These are phyloP conservation scores for Hydriomena furcata DNA, from an alignment of 2,888 invertebrate species.

Conservation along the genomic window DNA sequence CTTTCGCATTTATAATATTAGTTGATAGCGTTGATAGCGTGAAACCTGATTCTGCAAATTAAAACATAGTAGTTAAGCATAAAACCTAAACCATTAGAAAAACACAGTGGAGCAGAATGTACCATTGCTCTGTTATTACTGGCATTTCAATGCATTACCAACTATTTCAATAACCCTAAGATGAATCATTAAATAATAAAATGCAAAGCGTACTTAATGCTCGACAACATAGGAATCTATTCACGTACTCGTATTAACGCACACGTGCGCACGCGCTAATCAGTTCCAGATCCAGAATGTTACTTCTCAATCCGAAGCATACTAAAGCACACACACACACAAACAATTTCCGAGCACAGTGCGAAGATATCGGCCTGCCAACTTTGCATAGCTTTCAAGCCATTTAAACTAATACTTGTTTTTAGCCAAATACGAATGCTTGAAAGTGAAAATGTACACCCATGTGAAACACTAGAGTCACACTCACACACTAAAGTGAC, in stretches of 20 bases:
- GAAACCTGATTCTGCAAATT: too few species aligned
- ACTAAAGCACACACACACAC: too few species aligned
- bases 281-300: constrained; percentile 74
- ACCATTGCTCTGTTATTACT: constrained; percentile 83
- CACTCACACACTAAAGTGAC: too few species aligned
- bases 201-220: constrained; percentile 82
- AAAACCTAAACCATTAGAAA: constrained; percentile 22
- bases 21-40: too few species aligned
- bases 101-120: constrained; percentile 78
- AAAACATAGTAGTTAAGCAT: too few species aligned
- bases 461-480: too few species aligned
- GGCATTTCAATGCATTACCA: constrained; percentile 79
- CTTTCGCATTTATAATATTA: too few species aligned
- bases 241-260: constrained; percentile 69
- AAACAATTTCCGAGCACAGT: constrained; percentile 35
- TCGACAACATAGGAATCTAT: constrained; percentile 71
- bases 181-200: constrained; percentile 84
- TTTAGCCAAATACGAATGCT: too few species aligned
- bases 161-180: constrained; percentile 83
- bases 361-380: not conserved
- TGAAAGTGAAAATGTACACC: too few species aligned
- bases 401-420: too few species aligned
- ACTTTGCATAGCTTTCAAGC: not conserved
- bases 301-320: constrained; percentile 70
- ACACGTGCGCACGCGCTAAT: constrained; percentile 73